phyloP scores from a whole-genome alignment of 2,888 invertebrate species.

The Pterobdella sp. region DNA sequence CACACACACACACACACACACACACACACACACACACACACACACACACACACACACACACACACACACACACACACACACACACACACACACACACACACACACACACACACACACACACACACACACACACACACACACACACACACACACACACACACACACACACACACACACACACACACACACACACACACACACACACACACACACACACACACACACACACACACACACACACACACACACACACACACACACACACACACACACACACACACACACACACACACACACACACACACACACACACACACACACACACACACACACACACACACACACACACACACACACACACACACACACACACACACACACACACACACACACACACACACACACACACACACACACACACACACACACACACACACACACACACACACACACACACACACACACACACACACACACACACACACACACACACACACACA shows the following conservation, averaged over 20 bases:
- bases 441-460: slow-evolving; percentile 11
- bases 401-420: slow-evolving; percentile 12
- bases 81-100: slow-evolving; percentile 27
- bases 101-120: slow-evolving; percentile 16
- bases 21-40: slow-evolving; percentile 18
- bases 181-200: slow-evolving; percentile 19
- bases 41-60: slow-evolving; percentile 23
- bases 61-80: slow-evolving; percentile 29
- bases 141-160: slow-evolving; percentile 28
- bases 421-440: slow-evolving; percentile 11
- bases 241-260: slow-evolving; percentile 20
- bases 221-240: slow-evolving; percentile 27
- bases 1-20: slow-evolving; percentile 20
- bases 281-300: slow-evolving; percentile 24
- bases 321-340: slow-evolving; percentile 26
- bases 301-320: slow-evolving; percentile 29
- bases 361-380: slow-evolving; percentile 26
- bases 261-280: slow-evolving; percentile 21
- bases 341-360: slow-evolving; percentile 16
- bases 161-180: slow-evolving; percentile 25
- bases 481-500: slow-evolving; percentile 18
- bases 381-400: slow-evolving; percentile 30
- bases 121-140: slow-evolving; percentile 15
- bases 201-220: slow-evolving; percentile 24
- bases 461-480: slow-evolving; percentile 1